These are phyloP conservation scores for Hybognathus amarus DNA, from an alignment of 2,797 vertebrate genomes.

Conservation along the genomic window DNA sequence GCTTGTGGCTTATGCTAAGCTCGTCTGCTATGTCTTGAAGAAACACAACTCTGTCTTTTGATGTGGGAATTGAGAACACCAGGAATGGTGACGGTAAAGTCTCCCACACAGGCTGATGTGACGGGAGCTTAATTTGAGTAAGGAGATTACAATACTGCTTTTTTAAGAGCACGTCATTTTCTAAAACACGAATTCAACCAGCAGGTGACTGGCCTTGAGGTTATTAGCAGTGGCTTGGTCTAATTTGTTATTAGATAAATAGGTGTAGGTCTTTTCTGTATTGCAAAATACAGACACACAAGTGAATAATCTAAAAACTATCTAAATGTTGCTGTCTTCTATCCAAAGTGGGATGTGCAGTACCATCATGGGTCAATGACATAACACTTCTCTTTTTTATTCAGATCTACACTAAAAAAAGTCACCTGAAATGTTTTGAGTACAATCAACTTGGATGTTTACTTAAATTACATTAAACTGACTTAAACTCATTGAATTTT, in stretches of 20 bases:
- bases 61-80: constrained; percentile 44
- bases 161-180: constrained; percentile 49
- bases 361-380: neutral
- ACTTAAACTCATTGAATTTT: too few relatives aligned
- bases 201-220: constrained; percentile 16
- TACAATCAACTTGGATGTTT: too few relatives aligned
- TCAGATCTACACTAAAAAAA: too few relatives aligned
- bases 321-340: neutral
- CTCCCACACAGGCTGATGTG: constrained; percentile 38
- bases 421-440: too few relatives aligned
- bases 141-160: constrained; percentile 62
- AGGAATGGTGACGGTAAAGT: constrained; percentile 47
- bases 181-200: constrained; percentile 22
- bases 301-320: neutral
- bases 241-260: constrained; percentile 10
- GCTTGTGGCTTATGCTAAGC: constrained; percentile 61
- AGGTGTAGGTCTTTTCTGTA: neutral
- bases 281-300: neutral
- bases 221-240: neutral
- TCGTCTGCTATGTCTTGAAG: constrained; percentile 42
- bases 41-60: constrained; percentile 50
- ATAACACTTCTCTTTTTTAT: neutral
- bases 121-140: constrained; percentile 59
- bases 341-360: neutral
- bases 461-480: too few relatives aligned